Conservation (phyloP, 2,888 invertebrate species). For the Timandra comae region DNA sequence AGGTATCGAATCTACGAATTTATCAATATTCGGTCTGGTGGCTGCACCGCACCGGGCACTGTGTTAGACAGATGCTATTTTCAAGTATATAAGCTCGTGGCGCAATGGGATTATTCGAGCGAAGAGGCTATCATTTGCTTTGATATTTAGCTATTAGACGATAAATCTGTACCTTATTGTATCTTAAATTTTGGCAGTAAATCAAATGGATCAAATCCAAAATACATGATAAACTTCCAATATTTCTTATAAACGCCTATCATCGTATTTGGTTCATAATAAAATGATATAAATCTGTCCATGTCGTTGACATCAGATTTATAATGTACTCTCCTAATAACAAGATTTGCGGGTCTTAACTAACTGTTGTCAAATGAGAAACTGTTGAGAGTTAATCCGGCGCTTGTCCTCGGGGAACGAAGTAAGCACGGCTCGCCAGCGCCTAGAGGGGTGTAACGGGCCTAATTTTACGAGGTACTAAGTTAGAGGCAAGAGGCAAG, state of each 20-base stretch:
- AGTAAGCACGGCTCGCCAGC: conserved; percentile 33
- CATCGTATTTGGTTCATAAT: too few species aligned
- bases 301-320: too few species aligned
- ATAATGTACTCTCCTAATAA: neutral
- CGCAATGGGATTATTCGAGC: conserved; percentile 32
- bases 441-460: conserved; percentile 61
- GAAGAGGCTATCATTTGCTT: conserved; percentile 35
- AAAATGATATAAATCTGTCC: too few species aligned
- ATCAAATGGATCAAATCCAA: too few species aligned
- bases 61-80: conserved; percentile 46
- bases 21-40: conserved; percentile 54
- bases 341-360: conserved; percentile 25
- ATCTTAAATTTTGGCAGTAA: too few species aligned
- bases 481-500: conserved; percentile 68
- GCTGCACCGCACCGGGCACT: conserved; percentile 35
- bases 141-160: conserved; percentile 16
- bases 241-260: too few species aligned
- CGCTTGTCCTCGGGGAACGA: conserved; percentile 36
- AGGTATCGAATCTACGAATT: conserved; percentile 36
- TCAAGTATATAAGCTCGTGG: conserved; percentile 40
- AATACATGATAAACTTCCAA: too few species aligned
- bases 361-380: conserved; percentile 49
- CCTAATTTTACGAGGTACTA: conserved; percentile 75
- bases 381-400: conserved; percentile 41
- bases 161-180: too few species aligned